Base-by-base conservation (phyloP, 2,113 vertebrate species). In the Pogona vitticeps region DNA sequence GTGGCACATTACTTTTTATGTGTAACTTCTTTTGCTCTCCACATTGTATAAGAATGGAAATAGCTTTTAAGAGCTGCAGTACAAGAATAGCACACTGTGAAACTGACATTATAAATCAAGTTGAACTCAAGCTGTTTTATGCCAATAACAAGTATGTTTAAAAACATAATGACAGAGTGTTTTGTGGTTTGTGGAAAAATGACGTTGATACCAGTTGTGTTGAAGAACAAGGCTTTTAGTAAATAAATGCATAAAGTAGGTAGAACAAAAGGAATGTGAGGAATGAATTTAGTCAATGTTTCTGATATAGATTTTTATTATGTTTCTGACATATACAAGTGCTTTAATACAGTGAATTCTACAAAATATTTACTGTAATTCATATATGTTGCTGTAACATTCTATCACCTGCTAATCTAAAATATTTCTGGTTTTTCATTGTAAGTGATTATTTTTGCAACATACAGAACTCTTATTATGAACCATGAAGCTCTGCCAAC, bases 31-130 rank as follows among this genome's bases (percentile, higher is more conserved):
- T 94, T 92, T 90, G 80, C 87, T 92, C 82, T 91, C 87, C 88
- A 31, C 15, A 75, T 18, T 56, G 15, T 90, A 77, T 77, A 75
- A 91, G 82, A 89, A 83, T 85, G 72, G 81, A 92, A 93, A 86
- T 7, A 2, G 42, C 82, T 94, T 91, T 93, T 83, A 88, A 92
- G 90, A 87, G 85, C 82, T 80, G 28, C 9, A 42, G 67, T 81
- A 83, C 87, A 88, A 92, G 92, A 95, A 91, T 88, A 88, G 86
- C 59, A 73, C 52, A 72, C 2, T 46, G 0, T 85, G 70, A 90
- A 94, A 70, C 17, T 31, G 87, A 0, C 72, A 20, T 85, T 92
- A 94, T 93, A 94, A 88, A 95, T 95, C 85, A 93, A 86, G 26
- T 26, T 23, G 1, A 76, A 91, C 84, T 93, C 78, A 92, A 92